A percentile compares a stretch with the other conserved stretches of the same genome.
Evolutionary conservation across 2,888 invertebrate species (phyloP).

Genomic region (Diplazon laetatorius): DNA sequence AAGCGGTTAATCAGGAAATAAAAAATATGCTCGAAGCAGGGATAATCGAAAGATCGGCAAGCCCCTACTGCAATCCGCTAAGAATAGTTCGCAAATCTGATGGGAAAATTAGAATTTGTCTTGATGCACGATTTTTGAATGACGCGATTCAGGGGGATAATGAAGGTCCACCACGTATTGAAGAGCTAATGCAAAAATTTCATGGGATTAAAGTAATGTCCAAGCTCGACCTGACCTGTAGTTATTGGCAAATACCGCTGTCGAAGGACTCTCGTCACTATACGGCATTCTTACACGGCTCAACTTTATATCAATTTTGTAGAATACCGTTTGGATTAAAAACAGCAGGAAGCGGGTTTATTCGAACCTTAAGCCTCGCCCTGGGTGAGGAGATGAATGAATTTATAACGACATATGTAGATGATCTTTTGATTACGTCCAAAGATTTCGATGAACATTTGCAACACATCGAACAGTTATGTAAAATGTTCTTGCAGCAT

Average conservation of each 20-base stretch:
- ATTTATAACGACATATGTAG: conserved; percentile 20
- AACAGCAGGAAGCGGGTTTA: conserved; percentile 8
- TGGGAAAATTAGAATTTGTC: conserved; percentile 70
- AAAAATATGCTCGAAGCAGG: conserved; percentile 69
- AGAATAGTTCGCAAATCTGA: conserved; percentile 72
- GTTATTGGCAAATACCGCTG: conserved; percentile 18
- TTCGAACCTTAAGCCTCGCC: conserved; percentile 13
- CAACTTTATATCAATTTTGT: conserved; percentile 15
- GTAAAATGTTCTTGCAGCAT: conserved; percentile 57
- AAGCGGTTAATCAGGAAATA: conserved; percentile 68
- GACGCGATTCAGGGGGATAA: conserved; percentile 59
- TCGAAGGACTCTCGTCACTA: conserved; percentile 4
- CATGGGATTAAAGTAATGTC: conserved; percentile 20
- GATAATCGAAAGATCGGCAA: conserved; percentile 69
- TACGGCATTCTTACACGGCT: conserved; percentile 9
- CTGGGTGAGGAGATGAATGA: conserved; percentile 12
- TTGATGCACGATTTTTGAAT: conserved; percentile 73
- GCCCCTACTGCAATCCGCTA: conserved; percentile 71
- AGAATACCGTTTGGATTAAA: no score
- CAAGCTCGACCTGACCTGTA: conserved; percentile 1
- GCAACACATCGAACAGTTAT: conserved; percentile 62
- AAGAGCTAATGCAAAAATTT: conserved; percentile 22
- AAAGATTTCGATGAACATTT: conserved; percentile 27
- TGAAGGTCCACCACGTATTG: no score
- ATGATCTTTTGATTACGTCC: conserved; percentile 12